Conservation (phyloP, 1,140 invertebrate genomes). For the Achroia grisella region DNA sequence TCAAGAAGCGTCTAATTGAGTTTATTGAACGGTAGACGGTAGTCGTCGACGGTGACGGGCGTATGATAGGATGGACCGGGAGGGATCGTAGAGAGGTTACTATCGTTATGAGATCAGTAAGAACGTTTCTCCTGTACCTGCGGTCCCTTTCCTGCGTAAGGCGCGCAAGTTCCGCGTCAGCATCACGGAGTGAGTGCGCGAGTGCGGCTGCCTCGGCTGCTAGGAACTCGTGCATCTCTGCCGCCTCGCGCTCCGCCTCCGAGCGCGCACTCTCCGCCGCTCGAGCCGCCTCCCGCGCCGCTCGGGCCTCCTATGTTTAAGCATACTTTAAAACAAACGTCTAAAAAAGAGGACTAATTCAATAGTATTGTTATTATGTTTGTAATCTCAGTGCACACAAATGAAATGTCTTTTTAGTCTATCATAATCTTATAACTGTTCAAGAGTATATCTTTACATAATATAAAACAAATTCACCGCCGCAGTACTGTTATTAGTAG, state of each 20-base stretch:
- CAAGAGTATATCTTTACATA: no score
- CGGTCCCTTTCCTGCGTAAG: conserved; percentile 72
- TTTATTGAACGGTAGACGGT: no score
- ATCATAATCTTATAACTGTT: no score
- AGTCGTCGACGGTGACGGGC: no score
- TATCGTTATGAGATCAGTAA: no score
- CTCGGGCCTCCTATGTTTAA: conserved; percentile 80
- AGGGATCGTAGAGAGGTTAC: no score
- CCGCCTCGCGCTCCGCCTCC: conserved; percentile 77
- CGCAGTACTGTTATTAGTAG: no score
- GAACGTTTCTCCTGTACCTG: no score
- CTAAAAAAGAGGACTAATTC: background rate
- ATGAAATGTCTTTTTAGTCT: no score
- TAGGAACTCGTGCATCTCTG: conserved; percentile 78
- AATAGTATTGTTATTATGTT: background rate
- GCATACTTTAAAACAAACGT: background rate
- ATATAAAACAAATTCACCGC: no score
- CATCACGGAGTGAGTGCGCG: conserved; percentile 82
- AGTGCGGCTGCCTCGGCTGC: conserved; percentile 77
- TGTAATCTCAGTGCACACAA: background rate
- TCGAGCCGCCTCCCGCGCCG: conserved; percentile 70
- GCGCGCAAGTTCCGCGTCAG: conserved; percentile 78
- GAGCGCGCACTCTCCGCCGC: conserved; percentile 77
- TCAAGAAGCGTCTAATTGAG: no score
- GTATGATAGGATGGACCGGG: no score